Conservation (phyloP, 2,797 vertebrate genomes). For the Halcyon badia region DNA sequence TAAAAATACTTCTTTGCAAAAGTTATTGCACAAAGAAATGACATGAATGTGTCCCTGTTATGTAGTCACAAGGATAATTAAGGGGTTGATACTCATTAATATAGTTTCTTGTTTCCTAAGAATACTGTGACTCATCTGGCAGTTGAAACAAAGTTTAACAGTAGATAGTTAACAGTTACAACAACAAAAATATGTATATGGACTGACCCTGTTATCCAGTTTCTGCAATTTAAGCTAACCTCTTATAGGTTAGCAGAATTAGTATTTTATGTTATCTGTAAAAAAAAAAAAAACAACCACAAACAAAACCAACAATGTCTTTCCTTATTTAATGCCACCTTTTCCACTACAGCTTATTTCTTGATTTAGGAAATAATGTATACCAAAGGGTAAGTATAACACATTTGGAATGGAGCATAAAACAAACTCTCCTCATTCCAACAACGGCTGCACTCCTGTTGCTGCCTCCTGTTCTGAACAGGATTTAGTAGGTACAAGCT, state of each 20-base stretch:
- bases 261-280: constrained; percentile 26
- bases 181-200: constrained; percentile 27
- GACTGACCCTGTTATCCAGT: constrained; percentile 39
- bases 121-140: constrained; percentile 78
- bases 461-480: background rate
- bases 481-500: background rate
- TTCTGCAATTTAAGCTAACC: constrained; percentile 53
- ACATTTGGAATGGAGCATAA: background rate
- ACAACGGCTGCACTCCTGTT: background rate
- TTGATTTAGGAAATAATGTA: constrained; percentile 52
- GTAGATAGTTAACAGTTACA: constrained; percentile 72
- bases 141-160: constrained; percentile 69
- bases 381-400: constrained; percentile 38
- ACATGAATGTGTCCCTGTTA: constrained; percentile 83
- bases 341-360: constrained; percentile 64
- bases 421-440: constrained; percentile 8
- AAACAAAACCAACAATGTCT: background rate
- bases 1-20: constrained; percentile 88
- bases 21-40: constrained; percentile 84
- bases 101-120: constrained; percentile 76
- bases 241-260: constrained; percentile 54
- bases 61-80: constrained; percentile 83
- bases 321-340: constrained; percentile 63
- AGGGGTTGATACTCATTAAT: constrained; percentile 82
- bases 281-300: background rate